Base-by-base conservation (phyloP, 1,140 invertebrate species). In the Tetragnatha versicolor region DNA sequence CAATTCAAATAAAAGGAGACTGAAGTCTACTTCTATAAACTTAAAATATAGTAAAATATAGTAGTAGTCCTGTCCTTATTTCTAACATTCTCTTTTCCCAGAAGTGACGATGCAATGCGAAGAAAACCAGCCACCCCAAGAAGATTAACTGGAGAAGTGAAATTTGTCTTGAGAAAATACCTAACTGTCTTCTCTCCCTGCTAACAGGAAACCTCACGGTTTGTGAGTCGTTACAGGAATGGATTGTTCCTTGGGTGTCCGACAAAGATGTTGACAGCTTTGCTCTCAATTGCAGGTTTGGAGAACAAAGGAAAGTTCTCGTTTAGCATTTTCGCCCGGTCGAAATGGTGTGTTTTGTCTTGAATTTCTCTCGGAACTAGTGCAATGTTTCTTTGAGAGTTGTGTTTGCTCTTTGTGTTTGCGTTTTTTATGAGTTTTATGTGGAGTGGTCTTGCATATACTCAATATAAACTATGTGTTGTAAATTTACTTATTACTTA, bases 81-180 rank as follows among this genome's bases (percentile, higher is more conserved):
- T 17, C 7, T n/a, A 27, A 5, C 17, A n/a, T 31, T 33, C 29
- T 58, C 5, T 55, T 14, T 22, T 55, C 31, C 10, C 29, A 27
- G 51, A 20, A 29, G 3, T 55, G n/a, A n/a, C 20, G 55, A n/a
- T 17, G 12, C 55, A 31, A 58, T 33, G 35, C 55, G 35, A 58
- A 58, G 20, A 27, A 58, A 58, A 58, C 55, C 55, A 35, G 55
- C 55, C 35, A 33, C 12, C 35, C 29, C 35, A 35, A 58, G 55
- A 58, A 31, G 55, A 58, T 58, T 58, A 58, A 31, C 17, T 14
- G 14, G 14, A 3, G 14, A 33, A 31, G 29, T n/a, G 29, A 58
- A 58, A 58, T 58, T 58, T 58, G 29, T 58, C 55, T 58, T 58
- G 29, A 20, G 55, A 33, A 58, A 31, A 33, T 58, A 58, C 55